phyloP scores from a whole-genome alignment of 2,888 invertebrate species.

The Mystacides longicornis region DNA sequence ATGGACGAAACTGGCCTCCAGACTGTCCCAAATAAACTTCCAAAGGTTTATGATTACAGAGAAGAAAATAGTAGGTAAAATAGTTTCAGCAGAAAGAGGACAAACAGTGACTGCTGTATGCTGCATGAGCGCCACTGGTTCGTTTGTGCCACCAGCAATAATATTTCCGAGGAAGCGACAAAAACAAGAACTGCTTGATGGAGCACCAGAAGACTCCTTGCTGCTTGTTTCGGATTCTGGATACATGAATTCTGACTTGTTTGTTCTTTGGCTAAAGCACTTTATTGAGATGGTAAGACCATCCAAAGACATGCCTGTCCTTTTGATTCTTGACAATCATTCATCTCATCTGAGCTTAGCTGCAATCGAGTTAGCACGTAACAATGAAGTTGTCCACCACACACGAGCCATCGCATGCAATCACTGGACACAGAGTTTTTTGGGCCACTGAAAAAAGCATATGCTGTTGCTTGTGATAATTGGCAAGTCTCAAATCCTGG shows the following conservation, averaged over 20 bases:
- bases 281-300: neutral
- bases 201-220: neutral
- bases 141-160: neutral
- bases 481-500: neutral
- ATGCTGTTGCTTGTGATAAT: neutral
- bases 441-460: neutral
- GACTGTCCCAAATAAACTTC: constrained; percentile 2
- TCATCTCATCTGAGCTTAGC: neutral
- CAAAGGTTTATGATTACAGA: too few species aligned
- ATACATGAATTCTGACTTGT: neutral
- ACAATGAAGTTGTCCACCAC: neutral
- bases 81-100: neutral
- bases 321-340: neutral
- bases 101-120: neutral
- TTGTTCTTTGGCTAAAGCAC: neutral
- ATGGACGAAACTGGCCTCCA: constrained; percentile 1
- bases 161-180: neutral
- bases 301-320: neutral
- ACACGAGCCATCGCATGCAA: neutral
- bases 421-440: neutral
- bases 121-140: neutral
- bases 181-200: neutral
- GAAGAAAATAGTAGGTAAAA: neutral
- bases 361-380: too few species aligned
- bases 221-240: neutral